Evolutionary conservation across 2,113 vertebrate genomes (phyloP).

Genomic region (Notarius lentiginosus): DNA sequence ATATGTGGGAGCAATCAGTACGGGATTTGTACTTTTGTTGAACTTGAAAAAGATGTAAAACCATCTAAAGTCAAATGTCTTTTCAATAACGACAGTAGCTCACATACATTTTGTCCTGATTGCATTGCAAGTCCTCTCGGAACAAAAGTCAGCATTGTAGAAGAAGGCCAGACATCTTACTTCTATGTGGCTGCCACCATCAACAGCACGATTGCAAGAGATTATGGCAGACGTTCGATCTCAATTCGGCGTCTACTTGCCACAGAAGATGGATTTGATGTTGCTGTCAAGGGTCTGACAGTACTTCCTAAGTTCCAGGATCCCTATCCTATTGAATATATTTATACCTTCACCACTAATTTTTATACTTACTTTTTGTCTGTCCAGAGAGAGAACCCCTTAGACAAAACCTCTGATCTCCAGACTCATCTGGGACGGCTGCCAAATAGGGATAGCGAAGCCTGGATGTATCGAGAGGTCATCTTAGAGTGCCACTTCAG

Average conservation of each 20-base stretch:
- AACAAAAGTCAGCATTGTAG: slow-evolving; percentile 76
- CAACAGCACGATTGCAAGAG: slow-evolving; percentile 64
- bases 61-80: slow-evolving; percentile 68
- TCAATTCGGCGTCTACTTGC: slow-evolving; percentile 80
- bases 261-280: slow-evolving; percentile 79
- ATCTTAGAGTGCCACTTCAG: slow-evolving; percentile 85
- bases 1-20: slow-evolving; percentile 79
- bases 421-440: slow-evolving; percentile 85
- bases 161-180: slow-evolving; percentile 57
- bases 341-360: slow-evolving; percentile 78
- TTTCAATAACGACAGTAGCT: slow-evolving; percentile 69
- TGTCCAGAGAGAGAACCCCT: slow-evolving; percentile 74
- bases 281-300: slow-evolving; percentile 68
- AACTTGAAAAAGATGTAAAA: slow-evolving; percentile 48
- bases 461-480: slow-evolving; percentile 84
- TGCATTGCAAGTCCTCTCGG: slow-evolving; percentile 89
- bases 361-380: slow-evolving; percentile 85
- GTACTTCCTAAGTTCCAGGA: slow-evolving; percentile 75
- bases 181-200: slow-evolving; percentile 85
- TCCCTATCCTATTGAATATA: slow-evolving; percentile 81
- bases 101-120: slow-evolving; percentile 70
- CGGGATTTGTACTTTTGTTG: slow-evolving; percentile 81
- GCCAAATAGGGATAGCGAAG: slow-evolving; percentile 71
- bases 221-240: slow-evolving; percentile 80
- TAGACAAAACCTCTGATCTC: slow-evolving; percentile 34